phyloP scores from a whole-genome alignment of 2,888 invertebrate species.

The Idaea dimidiata region DNA sequence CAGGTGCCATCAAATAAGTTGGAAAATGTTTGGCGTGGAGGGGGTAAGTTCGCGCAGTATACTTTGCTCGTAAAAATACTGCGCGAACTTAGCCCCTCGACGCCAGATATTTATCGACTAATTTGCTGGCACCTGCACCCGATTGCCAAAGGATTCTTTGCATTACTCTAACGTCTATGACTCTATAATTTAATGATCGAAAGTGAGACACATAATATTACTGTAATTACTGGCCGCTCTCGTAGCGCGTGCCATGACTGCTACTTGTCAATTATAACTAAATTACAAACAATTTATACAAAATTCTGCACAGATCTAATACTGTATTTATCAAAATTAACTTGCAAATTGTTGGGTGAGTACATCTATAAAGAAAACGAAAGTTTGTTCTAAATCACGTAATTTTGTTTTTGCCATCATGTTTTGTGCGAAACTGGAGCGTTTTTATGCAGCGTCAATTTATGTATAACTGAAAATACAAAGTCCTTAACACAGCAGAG shows the following conservation, averaged over 20 bases:
- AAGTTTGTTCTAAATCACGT: conserved; percentile 59
- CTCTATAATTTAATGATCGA: neutral
- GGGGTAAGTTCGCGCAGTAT: no score
- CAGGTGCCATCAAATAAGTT: no score
- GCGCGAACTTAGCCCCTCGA: no score
- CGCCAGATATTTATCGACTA: no score
- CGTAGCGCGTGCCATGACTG: neutral
- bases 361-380: conserved; percentile 54
- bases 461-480: neutral
- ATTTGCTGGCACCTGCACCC: no score
- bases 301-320: neutral
- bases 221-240: neutral
- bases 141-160: no score
- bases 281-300: neutral
- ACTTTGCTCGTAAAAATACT: no score
- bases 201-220: neutral
- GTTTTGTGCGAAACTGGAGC: neutral
- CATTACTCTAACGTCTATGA: neutral
- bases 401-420: conserved; percentile 29
- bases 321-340: conserved; percentile 27
- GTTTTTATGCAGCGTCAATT: conserved; percentile 38
- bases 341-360: conserved; percentile 40
- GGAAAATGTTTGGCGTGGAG: no score
- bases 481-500: neutral
- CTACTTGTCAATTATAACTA: neutral